phyloP scores from a whole-genome alignment of 2,113 vertebrate genomes.

The Porphyrio hochstetteri region DNA sequence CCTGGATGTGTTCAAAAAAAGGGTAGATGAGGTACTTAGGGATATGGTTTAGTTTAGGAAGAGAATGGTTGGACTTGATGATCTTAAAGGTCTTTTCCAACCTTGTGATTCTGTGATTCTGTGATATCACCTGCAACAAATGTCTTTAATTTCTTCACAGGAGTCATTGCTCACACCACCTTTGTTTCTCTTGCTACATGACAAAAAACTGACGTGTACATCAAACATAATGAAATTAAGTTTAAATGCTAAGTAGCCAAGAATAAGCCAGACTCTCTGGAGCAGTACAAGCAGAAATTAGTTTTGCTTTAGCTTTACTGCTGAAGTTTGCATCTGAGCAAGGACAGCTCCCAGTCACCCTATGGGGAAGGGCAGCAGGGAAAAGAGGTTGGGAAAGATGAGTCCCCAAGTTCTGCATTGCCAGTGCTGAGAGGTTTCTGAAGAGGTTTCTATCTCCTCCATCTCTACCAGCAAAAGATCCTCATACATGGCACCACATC shows the following conservation, averaged over 20 bases:
- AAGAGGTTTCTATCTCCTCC: neutral
- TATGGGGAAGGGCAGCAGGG: neutral
- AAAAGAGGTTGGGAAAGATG: neutral
- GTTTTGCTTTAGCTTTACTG: neutral
- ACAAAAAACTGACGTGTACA: neutral
- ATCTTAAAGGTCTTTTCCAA: no score
- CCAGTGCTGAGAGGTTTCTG: neutral
- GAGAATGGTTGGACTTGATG: no score
- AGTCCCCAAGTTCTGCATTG: neutral
- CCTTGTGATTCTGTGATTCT: no score
- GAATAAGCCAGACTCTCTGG: neutral
- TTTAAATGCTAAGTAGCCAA: neutral
- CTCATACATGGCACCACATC: neutral
- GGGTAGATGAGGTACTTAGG: no score
- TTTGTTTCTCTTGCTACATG: neutral
- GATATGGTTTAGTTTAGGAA: no score
- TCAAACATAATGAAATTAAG: neutral
- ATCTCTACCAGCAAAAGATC: neutral
- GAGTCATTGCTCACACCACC: neutral
- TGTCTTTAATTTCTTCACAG: neutral
- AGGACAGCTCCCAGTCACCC: neutral
- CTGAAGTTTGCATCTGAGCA: neutral
- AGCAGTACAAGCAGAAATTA: neutral
- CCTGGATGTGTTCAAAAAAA: no score
- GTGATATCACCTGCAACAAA: neutral